Conservation (phyloP, 2,888 invertebrate species). For the Drosophila buzzatii region DNA sequence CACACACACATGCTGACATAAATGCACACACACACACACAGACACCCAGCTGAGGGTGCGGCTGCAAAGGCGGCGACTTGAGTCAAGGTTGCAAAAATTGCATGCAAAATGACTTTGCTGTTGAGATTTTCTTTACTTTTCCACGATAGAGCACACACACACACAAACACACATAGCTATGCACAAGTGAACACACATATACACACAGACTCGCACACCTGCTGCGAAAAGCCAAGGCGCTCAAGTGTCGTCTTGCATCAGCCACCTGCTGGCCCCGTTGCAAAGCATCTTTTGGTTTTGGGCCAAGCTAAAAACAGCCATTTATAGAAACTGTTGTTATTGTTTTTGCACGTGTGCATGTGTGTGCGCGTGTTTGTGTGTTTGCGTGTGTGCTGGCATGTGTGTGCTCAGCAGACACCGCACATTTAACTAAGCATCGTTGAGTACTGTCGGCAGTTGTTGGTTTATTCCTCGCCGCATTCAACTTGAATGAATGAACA, state of each 20-base stretch:
- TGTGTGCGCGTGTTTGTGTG: neutral
- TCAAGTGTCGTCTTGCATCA: conserved; percentile 44
- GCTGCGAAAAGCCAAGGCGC: conserved; percentile 17
- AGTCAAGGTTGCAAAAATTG: conserved; percentile 70
- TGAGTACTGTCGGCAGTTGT: conserved; percentile 33
- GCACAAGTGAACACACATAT: conserved; percentile 11
- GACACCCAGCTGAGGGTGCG: conserved; percentile 7
- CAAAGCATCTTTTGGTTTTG: conserved; percentile 25
- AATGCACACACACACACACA: neutral
- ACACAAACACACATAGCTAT: conserved; percentile 2
- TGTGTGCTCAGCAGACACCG: conserved; percentile 12
- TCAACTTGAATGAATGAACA: neutral
- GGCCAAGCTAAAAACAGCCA: conserved; percentile 45
- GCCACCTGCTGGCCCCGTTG: conserved; percentile 28
- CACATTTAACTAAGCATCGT: conserved; percentile 51
- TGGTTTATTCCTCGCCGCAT: conserved; percentile 8
- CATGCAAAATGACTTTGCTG: conserved; percentile 72
- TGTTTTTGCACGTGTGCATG: neutral
- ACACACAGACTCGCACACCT: conserved; percentile 10
- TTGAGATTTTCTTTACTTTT: conserved; percentile 63
- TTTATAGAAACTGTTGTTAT: conserved; percentile 27
- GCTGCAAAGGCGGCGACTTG: conserved; percentile 51
- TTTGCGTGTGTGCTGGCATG: neutral
- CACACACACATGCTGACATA: conserved; percentile 1
- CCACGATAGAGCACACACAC: conserved; percentile 59